Conservation (phyloP, 2,888 invertebrate genomes). For the Melitaea athalia region DNA sequence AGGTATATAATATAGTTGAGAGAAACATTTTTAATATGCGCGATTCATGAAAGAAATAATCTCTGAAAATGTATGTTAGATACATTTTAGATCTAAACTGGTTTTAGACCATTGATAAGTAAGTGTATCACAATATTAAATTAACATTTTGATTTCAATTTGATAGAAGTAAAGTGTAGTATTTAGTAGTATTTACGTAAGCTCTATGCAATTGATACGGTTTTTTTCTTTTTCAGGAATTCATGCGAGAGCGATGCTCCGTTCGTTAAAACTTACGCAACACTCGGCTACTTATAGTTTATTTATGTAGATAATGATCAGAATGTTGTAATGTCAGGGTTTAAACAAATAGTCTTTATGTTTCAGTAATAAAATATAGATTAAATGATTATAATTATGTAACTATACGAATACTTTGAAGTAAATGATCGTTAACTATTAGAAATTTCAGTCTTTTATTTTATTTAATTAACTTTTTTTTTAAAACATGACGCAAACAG, state of each 20-base stretch:
- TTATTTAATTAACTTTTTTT: background rate
- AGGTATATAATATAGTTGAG: background rate
- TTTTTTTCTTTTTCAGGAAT: slow-evolving; percentile 83
- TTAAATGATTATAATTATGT: slow-evolving; percentile 61
- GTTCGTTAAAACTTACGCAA: slow-evolving; percentile 97
- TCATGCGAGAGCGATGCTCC: slow-evolving; percentile 93
- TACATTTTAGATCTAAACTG: too few relatives aligned
- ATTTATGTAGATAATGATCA: slow-evolving; percentile 74
- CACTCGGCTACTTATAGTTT: slow-evolving; percentile 94
- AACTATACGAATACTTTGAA: slow-evolving; percentile 79
- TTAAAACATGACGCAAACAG: too few relatives aligned
- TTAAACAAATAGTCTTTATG: slow-evolving; percentile 62
- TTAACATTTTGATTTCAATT: too few relatives aligned
- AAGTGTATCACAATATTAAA: too few relatives aligned
- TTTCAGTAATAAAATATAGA: slow-evolving; percentile 68
- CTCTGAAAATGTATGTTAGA: too few relatives aligned
- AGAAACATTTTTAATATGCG: too few relatives aligned
- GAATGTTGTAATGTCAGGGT: slow-evolving; percentile 71
- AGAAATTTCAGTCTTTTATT: slow-evolving; percentile 70
- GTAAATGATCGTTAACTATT: slow-evolving; percentile 82
- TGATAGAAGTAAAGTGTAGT: too few relatives aligned
- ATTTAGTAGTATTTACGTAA: background rate
- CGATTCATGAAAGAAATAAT: too few relatives aligned
- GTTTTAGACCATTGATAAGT: too few relatives aligned
- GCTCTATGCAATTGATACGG: background rate